Evolutionary conservation across 1,140 invertebrate species (phyloP).

Genomic region (Rhagoletis zephyria): DNA sequence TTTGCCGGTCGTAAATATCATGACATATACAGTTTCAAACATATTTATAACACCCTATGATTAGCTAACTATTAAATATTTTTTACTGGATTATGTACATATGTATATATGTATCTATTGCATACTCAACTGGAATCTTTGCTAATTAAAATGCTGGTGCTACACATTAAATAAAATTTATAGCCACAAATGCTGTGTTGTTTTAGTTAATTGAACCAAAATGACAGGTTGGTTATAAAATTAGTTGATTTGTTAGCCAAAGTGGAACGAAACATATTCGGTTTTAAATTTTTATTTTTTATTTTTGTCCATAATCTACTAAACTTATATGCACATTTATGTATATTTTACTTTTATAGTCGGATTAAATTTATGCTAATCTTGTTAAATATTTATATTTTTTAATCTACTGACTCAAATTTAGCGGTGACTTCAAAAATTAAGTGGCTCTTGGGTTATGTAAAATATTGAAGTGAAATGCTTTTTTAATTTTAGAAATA

Average conservation of each 20-base stretch:
- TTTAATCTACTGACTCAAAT: not conserved
- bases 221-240: conserved; percentile 42
- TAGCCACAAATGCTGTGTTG: conserved; percentile 13
- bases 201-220: conserved; percentile 41
- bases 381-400: conserved; percentile 23
- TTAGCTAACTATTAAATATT: not conserved
- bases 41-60: too few relatives aligned
- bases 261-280: conserved; percentile 36
- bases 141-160: conserved; percentile 47
- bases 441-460: too few relatives aligned
- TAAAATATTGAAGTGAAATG: not conserved
- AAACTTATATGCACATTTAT: not conserved
- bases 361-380: not conserved
- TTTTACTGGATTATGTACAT: too few relatives aligned
- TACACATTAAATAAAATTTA: conserved; percentile 51
- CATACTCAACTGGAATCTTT: not conserved
- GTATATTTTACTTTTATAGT: not conserved
- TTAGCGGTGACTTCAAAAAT: not conserved
- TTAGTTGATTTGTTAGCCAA: conserved; percentile 46
- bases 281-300: not conserved
- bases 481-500: too few relatives aligned
- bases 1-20: conserved; percentile 35
- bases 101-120: not conserved
- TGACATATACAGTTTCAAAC: not conserved
- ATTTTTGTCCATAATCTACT: not conserved